phyloP scores from a whole-genome alignment of 2,113 vertebrate genomes.

The Pitta sordida region DNA sequence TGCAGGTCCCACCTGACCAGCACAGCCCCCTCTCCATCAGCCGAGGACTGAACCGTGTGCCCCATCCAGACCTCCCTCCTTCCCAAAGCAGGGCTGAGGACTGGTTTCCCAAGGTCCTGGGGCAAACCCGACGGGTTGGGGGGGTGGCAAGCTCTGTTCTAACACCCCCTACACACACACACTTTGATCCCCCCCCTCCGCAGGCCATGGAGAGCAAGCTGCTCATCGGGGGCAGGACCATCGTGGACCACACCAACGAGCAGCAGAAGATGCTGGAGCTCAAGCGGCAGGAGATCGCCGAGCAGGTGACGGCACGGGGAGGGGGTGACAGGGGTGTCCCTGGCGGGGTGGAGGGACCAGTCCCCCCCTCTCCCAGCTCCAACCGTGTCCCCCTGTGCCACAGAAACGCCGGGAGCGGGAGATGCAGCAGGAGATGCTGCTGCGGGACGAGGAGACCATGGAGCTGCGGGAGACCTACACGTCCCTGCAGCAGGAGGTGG shows the following conservation, averaged over 20 bases:
- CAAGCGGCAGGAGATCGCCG: slow-evolving; percentile 91
- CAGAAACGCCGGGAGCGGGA: slow-evolving; percentile 91
- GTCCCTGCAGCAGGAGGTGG: slow-evolving; percentile 94
- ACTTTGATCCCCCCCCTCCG: neutral
- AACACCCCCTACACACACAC: neutral
- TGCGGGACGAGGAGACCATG: slow-evolving; percentile 90
- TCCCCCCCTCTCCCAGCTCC: fast-evolving
- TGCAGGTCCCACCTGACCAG: no score
- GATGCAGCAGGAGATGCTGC: slow-evolving; percentile 92
- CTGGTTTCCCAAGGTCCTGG: neutral
- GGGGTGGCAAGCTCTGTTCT: neutral
- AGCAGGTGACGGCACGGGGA: slow-evolving; percentile 76
- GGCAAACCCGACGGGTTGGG: no score
- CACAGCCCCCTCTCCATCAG: neutral
- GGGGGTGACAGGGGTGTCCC: neutral
- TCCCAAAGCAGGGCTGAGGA: neutral
- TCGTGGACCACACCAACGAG: slow-evolving; percentile 95
- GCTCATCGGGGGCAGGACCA: slow-evolving; percentile 91
- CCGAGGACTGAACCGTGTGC: neutral
- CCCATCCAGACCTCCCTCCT: fast-evolving
- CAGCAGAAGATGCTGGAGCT: slow-evolving; percentile 94
- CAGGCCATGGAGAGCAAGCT: slow-evolving; percentile 96
- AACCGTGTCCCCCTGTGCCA: neutral
- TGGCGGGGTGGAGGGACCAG: fast-evolving
- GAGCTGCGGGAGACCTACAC: slow-evolving; percentile 92